phyloP scores from a whole-genome alignment of 2,797 vertebrate species.

The Diglossa cyanea region DNA sequence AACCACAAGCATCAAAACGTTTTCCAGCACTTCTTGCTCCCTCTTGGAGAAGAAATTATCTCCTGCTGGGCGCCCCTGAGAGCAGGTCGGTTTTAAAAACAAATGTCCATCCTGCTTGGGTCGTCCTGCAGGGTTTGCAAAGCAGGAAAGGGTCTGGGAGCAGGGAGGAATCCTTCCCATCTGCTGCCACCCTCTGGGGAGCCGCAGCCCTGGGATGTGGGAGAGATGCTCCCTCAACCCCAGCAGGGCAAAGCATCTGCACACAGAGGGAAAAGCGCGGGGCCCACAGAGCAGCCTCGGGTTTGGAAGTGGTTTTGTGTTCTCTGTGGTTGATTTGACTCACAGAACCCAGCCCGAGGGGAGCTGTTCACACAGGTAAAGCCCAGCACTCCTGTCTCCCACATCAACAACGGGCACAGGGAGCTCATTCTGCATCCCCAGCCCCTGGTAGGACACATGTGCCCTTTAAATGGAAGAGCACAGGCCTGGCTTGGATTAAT shows the following conservation, averaged over 20 bases:
- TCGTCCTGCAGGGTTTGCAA: not conserved
- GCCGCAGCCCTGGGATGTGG: not conserved
- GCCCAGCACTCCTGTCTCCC: not conserved
- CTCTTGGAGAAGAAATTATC: not conserved
- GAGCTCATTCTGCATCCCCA: not conserved
- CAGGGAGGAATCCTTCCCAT: not conserved
- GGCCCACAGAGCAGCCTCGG: fast-evolving
- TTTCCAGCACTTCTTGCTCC: not conserved
- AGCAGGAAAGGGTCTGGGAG: not conserved
- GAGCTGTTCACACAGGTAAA: not conserved
- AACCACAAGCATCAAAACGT: not conserved
- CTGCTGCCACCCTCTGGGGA: constrained; percentile 40
- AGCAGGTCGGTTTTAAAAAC: not conserved
- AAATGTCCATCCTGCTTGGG: not conserved
- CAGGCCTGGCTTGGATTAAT: not conserved
- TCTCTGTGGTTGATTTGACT: not conserved
- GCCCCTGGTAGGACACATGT: not conserved
- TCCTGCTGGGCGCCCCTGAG: not conserved
- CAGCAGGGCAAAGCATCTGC: not conserved
- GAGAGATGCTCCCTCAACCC: not conserved
- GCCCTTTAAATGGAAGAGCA: not conserved
- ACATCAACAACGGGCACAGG: fast-evolving
- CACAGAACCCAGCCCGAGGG: not conserved
- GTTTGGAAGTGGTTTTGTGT: fast-evolving
- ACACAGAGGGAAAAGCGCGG: not conserved